phyloP scores from a whole-genome alignment of 2,888 invertebrate genomes.

The Drosophila mettleri region DNA sequence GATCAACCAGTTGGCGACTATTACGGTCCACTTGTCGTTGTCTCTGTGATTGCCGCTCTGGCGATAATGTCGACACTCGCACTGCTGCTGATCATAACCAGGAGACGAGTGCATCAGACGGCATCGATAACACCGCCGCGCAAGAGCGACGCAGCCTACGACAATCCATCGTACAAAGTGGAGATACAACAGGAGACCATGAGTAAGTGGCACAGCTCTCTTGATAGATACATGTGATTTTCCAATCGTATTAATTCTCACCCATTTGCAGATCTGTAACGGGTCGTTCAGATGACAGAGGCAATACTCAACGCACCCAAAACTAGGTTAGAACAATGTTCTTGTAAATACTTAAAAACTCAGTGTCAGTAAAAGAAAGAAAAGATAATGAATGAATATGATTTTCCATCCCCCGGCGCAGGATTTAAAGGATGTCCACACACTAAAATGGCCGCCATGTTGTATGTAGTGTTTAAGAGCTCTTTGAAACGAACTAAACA shows the following conservation, averaged over 20 bases:
- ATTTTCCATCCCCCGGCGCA: conserved; percentile 59
- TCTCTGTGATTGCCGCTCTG: conserved; percentile 94
- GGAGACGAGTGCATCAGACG: conserved; percentile 89
- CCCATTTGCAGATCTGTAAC: conserved; percentile 67
- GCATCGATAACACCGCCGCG: conserved; percentile 92
- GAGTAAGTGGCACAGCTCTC: conserved; percentile 87
- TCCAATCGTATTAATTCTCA: background rate
- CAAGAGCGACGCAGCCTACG: conserved; percentile 94
- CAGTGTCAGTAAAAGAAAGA: conserved; percentile 66
- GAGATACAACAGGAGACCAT: conserved; percentile 96
- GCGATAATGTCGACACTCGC: conserved; percentile 93
- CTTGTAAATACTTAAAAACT: conserved; percentile 73
- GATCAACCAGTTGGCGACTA: conserved; percentile 88
- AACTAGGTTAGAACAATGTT: conserved; percentile 63
- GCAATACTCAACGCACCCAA: conserved; percentile 44
- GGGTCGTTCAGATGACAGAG: conserved; percentile 33
- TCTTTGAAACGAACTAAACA: conserved; percentile 42
- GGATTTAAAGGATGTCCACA: conserved; percentile 37
- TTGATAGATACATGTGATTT: background rate
- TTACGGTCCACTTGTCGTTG: conserved; percentile 94
- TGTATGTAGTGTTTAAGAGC: conserved; percentile 72
- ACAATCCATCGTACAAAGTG: conserved; percentile 97
- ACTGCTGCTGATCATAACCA: conserved; percentile 91
- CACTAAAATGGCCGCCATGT: conserved; percentile 64
- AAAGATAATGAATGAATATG: conserved; percentile 28